Conservation (phyloP, 2,888 invertebrate genomes). For the Sisyra nigra region DNA sequence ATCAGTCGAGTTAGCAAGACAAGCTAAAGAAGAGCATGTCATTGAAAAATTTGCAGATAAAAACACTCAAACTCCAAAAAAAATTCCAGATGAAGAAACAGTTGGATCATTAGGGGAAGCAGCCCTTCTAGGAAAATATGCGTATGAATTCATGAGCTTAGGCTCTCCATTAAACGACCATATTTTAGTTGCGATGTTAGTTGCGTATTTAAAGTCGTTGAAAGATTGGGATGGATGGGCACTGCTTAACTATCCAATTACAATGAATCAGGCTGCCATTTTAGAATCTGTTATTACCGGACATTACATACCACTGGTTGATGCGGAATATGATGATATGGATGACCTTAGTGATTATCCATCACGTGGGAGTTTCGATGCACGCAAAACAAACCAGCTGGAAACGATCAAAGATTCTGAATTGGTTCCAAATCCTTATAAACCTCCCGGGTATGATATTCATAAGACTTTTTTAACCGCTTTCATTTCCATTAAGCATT, state of each 20-base stretch:
- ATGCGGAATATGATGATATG: constrained; percentile 24
- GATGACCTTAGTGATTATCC: constrained; percentile 17
- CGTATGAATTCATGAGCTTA: constrained; percentile 33
- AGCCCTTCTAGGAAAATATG: constrained; percentile 38
- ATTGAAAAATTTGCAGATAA: constrained; percentile 21
- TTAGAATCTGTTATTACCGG: constrained; percentile 43
- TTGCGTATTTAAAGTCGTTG: constrained; percentile 39
- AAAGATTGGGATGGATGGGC: constrained; percentile 37
- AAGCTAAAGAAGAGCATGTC: constrained; percentile 24
- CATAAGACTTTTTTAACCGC: constrained; percentile 39
- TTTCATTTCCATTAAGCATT: constrained; percentile 33
- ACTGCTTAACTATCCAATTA: constrained; percentile 45
- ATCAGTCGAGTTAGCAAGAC: constrained; percentile 26
- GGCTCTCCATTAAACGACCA: constrained; percentile 38
- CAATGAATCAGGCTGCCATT: constrained; percentile 36
- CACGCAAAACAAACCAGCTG: not conserved
- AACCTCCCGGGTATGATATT: constrained; percentile 21
- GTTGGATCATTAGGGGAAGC: constrained; percentile 24
- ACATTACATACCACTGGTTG: constrained; percentile 24
- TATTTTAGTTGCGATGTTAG: constrained; percentile 36
- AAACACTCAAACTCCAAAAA: constrained; percentile 42
- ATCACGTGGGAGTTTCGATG: constrained; percentile 9
- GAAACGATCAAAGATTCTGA: constrained; percentile 22
- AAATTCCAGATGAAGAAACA: constrained; percentile 40
- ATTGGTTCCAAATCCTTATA: constrained; percentile 35